Evolutionary conservation across 2,888 invertebrate genomes (phyloP).

Genomic region (Drosophila rellima): DNA sequence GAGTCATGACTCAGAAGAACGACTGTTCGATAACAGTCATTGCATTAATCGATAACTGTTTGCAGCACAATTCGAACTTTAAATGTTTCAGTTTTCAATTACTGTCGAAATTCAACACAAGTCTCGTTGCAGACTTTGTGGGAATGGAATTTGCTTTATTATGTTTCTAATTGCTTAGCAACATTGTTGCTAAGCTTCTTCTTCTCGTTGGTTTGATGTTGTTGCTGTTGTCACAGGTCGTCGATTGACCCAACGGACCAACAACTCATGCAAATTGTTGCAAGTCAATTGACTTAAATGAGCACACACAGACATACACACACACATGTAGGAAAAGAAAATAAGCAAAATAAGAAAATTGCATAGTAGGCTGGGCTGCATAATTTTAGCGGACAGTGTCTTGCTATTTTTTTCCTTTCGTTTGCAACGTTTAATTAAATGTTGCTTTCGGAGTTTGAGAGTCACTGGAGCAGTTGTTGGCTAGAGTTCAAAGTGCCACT

Average conservation of each 20-base stretch:
- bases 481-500: constrained; percentile 72
- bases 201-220: background rate
- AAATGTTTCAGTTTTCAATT: background rate
- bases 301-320: constrained; percentile 34
- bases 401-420: background rate
- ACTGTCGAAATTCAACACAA: background rate
- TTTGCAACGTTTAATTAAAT: constrained; percentile 46
- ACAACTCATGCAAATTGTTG: constrained; percentile 64
- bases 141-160: constrained; percentile 11
- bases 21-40: constrained; percentile 25
- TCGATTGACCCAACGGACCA: constrained; percentile 47
- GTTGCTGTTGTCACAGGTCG: constrained; percentile 47
- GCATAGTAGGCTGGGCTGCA: constrained; percentile 33
- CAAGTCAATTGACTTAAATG: constrained; percentile 67
- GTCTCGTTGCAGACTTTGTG: background rate
- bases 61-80: background rate
- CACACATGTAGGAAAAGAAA: background rate
- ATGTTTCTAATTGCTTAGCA: constrained; percentile 18
- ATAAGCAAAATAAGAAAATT: constrained; percentile 27
- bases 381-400: constrained; percentile 48
- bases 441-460: constrained; percentile 39
- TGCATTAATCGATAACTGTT: constrained; percentile 41
- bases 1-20: constrained; percentile 67
- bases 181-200: constrained; percentile 29
- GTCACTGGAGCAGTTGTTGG: constrained; percentile 51